A percentile compares a stretch with the other conserved stretches of the same genome.
Evolutionary conservation across 2,113 vertebrate species (phyloP).

Genomic region (Psettodes erumei): DNA sequence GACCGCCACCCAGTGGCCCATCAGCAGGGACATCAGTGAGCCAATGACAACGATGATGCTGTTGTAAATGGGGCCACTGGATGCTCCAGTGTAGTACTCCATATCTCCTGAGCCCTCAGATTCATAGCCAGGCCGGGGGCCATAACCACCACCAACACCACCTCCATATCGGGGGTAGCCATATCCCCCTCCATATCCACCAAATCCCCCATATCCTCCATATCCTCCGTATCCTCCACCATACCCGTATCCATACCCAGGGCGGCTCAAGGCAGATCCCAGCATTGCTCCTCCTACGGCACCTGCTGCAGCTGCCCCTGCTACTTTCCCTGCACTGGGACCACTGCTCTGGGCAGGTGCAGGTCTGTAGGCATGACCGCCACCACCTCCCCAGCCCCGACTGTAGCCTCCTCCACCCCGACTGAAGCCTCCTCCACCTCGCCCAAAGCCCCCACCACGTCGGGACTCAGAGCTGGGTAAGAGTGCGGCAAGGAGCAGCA

Average conservation of each 20-base stretch:
- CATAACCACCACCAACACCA: constrained; percentile 48
- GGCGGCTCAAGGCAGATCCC: constrained; percentile 80
- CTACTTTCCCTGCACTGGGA: constrained; percentile 76
- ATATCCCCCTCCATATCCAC: constrained; percentile 52
- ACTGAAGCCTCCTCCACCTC: constrained; percentile 37
- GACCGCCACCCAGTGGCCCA: constrained; percentile 68
- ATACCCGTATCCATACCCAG: constrained; percentile 68
- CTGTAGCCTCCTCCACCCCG: constrained; percentile 52
- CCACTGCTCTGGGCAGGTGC: constrained; percentile 66
- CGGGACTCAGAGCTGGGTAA: constrained; percentile 67
- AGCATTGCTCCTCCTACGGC: constrained; percentile 80
- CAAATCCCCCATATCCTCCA: constrained; percentile 50
- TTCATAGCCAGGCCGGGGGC: constrained; percentile 59
- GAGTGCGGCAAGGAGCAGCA: constrained; percentile 70
- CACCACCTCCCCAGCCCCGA: constrained; percentile 51
- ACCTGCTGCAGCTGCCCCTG: constrained; percentile 81
- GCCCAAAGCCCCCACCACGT: constrained; percentile 45
- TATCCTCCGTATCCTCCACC: constrained; percentile 45
- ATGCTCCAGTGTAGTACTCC: constrained; percentile 68
- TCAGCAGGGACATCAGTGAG: constrained; percentile 68
- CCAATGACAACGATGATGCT: constrained; percentile 73
- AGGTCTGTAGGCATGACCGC: constrained; percentile 52
- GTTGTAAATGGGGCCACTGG: constrained; percentile 72
- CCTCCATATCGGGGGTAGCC: constrained; percentile 28
- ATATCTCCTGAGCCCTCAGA: constrained; percentile 77